phyloP scores from a whole-genome alignment of 2,113 vertebrate species.

The Montifringilla adamsi region DNA sequence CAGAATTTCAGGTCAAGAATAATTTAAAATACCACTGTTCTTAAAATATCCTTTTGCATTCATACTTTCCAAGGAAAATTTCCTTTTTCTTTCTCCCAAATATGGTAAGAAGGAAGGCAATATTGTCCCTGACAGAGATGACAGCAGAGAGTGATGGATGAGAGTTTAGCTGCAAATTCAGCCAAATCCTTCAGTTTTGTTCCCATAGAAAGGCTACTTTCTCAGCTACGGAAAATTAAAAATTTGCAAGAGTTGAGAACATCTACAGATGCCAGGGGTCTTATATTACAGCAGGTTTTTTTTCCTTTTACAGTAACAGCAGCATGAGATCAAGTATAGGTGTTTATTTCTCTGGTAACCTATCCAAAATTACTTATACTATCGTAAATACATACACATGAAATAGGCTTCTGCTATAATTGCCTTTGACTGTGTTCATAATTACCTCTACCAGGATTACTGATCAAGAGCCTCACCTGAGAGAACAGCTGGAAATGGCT shows the following conservation, averaged over 20 bases:
- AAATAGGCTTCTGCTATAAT: conserved; percentile 29
- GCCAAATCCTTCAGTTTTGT: not conserved
- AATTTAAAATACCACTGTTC: accelerated
- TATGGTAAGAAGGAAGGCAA: not conserved
- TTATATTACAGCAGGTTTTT: not conserved
- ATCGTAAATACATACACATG: conserved; percentile 7
- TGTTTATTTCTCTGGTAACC: conserved; percentile 46
- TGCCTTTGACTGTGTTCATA: conserved; percentile 25
- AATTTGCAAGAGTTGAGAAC: not conserved
- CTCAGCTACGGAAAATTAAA: not conserved
- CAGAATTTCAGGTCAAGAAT: not conserved
- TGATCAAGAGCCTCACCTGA: conserved; percentile 10
- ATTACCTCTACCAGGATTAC: not conserved
- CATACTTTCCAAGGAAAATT: not conserved
- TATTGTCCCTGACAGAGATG: not conserved
- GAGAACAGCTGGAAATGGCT: conserved; percentile 18
- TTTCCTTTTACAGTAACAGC: not conserved
- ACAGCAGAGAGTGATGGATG: not conserved
- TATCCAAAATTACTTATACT: not conserved
- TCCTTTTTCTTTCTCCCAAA: not conserved
- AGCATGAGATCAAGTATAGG: conserved; percentile 49
- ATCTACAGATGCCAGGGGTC: not conserved
- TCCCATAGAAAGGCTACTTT: not conserved
- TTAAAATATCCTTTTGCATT: not conserved
- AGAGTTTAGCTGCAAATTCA: not conserved